Evolutionary conservation across 2,888 invertebrate genomes (phyloP), one percentile per base, ranked within the genome.

Genomic region (Meteorus colon): DNA sequence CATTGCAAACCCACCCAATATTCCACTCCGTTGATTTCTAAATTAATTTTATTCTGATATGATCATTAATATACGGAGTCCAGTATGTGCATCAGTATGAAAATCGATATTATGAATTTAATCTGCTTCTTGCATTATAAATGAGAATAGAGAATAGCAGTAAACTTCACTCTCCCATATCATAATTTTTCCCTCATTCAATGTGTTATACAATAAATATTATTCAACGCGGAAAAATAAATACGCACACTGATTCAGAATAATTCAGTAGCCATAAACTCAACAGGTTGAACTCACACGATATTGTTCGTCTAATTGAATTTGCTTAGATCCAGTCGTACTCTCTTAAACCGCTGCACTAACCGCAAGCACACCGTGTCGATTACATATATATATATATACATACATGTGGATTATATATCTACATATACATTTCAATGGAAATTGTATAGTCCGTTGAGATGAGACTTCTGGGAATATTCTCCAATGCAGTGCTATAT

Each of bases 261-360:
- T n/a, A n/a, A 51, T 51, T 45, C 45, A 8, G 16, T 8, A 31
- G 60, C 1, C 19, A 55, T 14, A 27, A 79, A 82, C 82, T 85
- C 86, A 85, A 86, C 84, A 86, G 85, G 85, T 86, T 83, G 78
- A 79, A 81, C 77, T 37, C 37, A 63, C 69, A 80, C 80, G 78
- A 78, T 82, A 84, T 85, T 85, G 84, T 85, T 82, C 78, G 81
- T 74, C 83, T 85, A 85, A 86, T 85, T 86, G 83, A 82, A 85
- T 86, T 85, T 84, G 81, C 84, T 82, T 85, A 83, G 81, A 79
- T 81, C 79, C 77, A 80, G 79, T 80, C 78, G 76, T 80, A 71
- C 78, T 77, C 82, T 81, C 82, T 83, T 83, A 82, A 82, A 78
- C 78, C 78, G 77, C 77, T 74, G 48, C 75, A 74, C 71, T 73